These are phyloP conservation scores for Sphaerophoria taeniata DNA, from an alignment of 2,888 invertebrate species.

Conservation along the genomic window DNA sequence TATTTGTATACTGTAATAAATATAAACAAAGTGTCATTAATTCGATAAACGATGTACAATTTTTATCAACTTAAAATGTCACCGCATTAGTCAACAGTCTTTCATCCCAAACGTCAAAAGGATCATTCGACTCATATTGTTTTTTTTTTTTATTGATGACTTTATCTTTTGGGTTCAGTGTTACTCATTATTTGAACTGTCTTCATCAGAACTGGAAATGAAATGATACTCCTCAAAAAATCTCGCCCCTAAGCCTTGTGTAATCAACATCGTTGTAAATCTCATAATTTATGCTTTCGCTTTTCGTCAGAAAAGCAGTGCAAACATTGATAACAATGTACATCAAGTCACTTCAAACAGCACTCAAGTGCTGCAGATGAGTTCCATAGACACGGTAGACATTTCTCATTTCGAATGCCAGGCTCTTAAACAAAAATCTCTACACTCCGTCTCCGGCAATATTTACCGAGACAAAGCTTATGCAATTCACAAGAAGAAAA, in stretches of 20 bases:
- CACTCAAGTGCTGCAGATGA: conserved; percentile 43
- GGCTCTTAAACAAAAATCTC: conserved; percentile 53
- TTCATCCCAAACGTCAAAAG: too few species aligned
- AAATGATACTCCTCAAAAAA: too few species aligned
- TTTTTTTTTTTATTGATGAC: too few species aligned
- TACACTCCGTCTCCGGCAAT: background rate
- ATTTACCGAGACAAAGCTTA: background rate
- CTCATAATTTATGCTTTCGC: background rate
- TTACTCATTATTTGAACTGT: too few species aligned
- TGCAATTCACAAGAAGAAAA: conserved; percentile 28
- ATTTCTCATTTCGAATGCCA: conserved; percentile 49
- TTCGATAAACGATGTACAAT: too few species aligned
- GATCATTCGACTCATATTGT: too few species aligned
- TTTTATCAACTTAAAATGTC: too few species aligned
- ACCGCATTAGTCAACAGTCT: too few species aligned
- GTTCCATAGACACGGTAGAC: conserved; percentile 41
- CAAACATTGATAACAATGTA: conserved; percentile 15
- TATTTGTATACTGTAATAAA: too few species aligned
- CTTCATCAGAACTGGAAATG: too few species aligned
- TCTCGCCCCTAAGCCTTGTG: background rate
- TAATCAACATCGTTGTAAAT: background rate
- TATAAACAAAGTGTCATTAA: too few species aligned
- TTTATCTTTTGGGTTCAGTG: too few species aligned
- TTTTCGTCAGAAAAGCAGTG: background rate
- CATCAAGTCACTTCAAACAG: background rate